Evolutionary conservation across 2,797 vertebrate species (phyloP), one percentile per base, ranked within the genome.

Genomic region (Acridotheres tristis): DNA sequence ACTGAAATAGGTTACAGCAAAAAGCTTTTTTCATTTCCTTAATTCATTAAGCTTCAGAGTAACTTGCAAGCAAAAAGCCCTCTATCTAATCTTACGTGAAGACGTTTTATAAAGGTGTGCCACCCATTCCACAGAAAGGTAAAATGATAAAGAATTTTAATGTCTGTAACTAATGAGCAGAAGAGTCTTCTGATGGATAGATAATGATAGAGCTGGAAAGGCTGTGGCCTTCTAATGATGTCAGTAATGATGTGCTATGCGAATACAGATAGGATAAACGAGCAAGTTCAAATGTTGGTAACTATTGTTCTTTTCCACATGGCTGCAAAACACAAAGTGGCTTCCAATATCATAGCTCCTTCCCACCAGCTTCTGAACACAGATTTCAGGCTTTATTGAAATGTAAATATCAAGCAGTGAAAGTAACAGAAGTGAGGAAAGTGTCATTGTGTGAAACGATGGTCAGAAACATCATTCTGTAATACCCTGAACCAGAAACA

Each of bases 101-200:
- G 48, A 50, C 10, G 27, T 90, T 73, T 82, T 74, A 34, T 88
- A 75, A 83, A 96, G 78, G 43, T 89, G 40, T 89, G 89, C 59
- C 43, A 88, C 65, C 45, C 66, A n/a, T 96, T 96, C 59, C 65
- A 68, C 42, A 85, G 84, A 85, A 93, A 87, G 61, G 72, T 89
- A 94, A 92, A 94, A 92, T 91, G 42, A 75, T 82, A 63, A 88
- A 88, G 73, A 89, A 84, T 94, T 85, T 73, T 69, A 69, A 79
- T 66, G 36, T 74, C 78, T 89, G 43, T 92, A 93, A 90, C 61
- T 85, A 92, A 94, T 83, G 66, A 96, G 63, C 74, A 94, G 84
- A 94, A 92, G 62, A 78, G 47, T n/a, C 78, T 95, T 97, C 86
- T 84, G 78, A 85, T 94, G 27, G 84, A 74, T 79, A 76, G 88